These are phyloP conservation scores for Bedellia somnulentella DNA, from an alignment of 2,888 invertebrate genomes.

Conservation along the genomic window DNA sequence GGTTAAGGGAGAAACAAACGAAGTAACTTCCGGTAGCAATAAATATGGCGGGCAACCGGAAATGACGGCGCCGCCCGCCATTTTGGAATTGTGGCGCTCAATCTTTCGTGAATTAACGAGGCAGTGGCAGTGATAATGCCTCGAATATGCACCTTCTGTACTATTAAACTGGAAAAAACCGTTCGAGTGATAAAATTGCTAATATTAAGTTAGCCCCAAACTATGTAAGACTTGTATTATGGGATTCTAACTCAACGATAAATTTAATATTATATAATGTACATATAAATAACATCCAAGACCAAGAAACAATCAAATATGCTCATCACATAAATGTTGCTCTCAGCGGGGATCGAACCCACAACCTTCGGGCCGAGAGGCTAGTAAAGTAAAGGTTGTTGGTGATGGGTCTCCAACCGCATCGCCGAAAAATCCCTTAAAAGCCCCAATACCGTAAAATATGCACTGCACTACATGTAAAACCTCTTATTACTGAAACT, in stretches of 20 bases:
- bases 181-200: background rate
- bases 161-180: background rate
- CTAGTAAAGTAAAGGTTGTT: background rate
- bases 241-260: too few relatives aligned
- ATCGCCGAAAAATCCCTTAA: too few relatives aligned
- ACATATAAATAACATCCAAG: too few relatives aligned
- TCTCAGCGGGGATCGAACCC: too few relatives aligned
- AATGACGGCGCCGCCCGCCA: constrained; percentile 10
- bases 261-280: too few relatives aligned
- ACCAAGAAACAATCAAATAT: too few relatives aligned
- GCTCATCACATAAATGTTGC: too few relatives aligned
- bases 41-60: constrained; percentile 10
- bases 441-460: background rate
- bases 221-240: too few relatives aligned
- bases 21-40: constrained; percentile 8
- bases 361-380: too few relatives aligned
- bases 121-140: background rate
- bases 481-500: too few relatives aligned
- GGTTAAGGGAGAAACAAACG: too few relatives aligned
- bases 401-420: too few relatives aligned
- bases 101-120: background rate
- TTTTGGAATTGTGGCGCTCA: constrained; percentile 8
- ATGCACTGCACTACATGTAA: background rate
- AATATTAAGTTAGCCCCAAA: background rate
- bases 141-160: background rate